Evolutionary conservation across 2,888 invertebrate species (phyloP).

Genomic region (Stegana nigrithorax): DNA sequence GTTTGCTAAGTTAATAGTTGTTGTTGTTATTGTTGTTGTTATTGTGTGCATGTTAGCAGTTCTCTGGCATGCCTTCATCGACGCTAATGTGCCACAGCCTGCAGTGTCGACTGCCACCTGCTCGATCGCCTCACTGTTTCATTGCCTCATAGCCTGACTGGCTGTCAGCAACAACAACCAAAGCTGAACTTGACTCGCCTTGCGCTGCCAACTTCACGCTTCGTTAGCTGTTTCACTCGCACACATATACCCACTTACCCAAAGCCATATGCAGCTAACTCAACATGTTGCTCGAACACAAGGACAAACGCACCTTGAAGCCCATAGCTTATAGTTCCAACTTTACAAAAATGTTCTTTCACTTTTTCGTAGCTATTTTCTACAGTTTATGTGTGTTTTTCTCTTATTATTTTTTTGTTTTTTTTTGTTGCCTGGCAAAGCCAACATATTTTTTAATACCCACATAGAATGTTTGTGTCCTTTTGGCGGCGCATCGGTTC

Average conservation of each 20-base stretch:
- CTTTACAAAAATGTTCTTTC: background rate
- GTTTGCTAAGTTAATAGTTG: background rate
- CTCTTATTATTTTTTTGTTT: background rate
- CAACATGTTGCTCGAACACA: too few relatives aligned
- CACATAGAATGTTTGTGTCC: slow-evolving; percentile 23
- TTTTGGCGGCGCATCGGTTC: slow-evolving; percentile 15
- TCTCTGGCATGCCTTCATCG: slow-evolving; percentile 9
- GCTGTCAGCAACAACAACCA: slow-evolving; percentile 6
- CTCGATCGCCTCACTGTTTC: background rate
- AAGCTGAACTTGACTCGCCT: background rate
- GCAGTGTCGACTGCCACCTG: background rate
- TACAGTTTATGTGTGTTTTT: slow-evolving; percentile 14
- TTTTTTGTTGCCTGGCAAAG: background rate
- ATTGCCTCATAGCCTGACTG: slow-evolving; percentile 32
- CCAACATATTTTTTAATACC: background rate
- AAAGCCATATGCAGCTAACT: too few relatives aligned
- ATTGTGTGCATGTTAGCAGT: background rate
- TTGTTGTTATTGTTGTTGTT: slow-evolving; percentile 16
- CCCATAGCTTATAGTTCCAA: background rate
- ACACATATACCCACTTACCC: too few relatives aligned
- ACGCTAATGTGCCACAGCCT: slow-evolving; percentile 16
- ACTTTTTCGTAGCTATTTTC: slow-evolving; percentile 4
- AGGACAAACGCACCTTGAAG: slow-evolving; percentile 33
- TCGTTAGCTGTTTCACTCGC: slow-evolving; percentile 37
- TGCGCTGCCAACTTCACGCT: slow-evolving; percentile 51